Conservation (phyloP, 2,113 vertebrate genomes). For the Aptenodytes forsteri region DNA sequence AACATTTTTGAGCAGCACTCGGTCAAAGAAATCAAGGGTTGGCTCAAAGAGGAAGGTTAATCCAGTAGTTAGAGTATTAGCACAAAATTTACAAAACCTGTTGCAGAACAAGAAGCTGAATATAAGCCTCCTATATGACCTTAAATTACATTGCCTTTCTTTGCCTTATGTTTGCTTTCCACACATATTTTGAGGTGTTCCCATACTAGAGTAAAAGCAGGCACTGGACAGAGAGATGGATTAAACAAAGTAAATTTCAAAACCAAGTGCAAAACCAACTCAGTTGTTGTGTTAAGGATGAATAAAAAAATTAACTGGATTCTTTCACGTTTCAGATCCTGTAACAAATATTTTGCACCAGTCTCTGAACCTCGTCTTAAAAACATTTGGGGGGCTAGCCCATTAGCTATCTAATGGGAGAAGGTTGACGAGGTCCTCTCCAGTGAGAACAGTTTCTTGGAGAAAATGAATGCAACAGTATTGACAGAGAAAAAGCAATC, state of each 20-base stretch:
- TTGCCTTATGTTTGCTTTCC: background rate
- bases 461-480: background rate
- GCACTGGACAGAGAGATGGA: background rate
- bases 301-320: background rate
- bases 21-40: background rate
- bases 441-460: background rate
- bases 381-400: background rate
- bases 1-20: background rate
- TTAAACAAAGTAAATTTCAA: background rate
- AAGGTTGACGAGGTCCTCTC: background rate
- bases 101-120: background rate
- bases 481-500: background rate
- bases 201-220: background rate
- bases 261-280: background rate
- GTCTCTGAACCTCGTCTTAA: background rate
- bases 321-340: background rate
- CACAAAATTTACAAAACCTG: background rate
- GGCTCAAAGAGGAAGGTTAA: background rate
- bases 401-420: background rate
- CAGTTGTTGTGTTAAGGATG: background rate
- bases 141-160: background rate
- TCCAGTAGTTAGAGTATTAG: background rate
- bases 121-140: background rate
- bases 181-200: background rate
- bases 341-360: background rate